A percentile compares a stretch with the other conserved stretches of the same genome.
phyloP scores from a whole-genome alignment of 35 echinoderm and acorn worm species.

The Eucidaris tribuloides region DNA sequence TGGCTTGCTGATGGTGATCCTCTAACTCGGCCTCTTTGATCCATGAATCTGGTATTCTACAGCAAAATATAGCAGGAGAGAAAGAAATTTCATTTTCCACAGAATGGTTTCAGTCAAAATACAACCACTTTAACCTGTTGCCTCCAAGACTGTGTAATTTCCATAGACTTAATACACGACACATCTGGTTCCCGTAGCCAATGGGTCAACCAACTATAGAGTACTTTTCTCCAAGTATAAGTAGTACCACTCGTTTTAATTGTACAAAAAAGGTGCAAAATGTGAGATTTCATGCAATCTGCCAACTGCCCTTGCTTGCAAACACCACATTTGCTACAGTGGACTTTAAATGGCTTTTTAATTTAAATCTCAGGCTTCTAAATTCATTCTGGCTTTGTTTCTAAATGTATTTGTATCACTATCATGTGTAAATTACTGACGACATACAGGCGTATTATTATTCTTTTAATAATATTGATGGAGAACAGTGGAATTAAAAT shows the following conservation, averaged over 20 bases:
- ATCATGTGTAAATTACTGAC: no score
- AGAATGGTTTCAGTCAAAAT: not conserved
- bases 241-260: not conserved
- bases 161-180: no score
- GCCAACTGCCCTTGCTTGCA: not conserved
- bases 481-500: not conserved
- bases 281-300: not conserved
- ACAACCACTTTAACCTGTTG: not conserved
- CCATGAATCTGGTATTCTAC: conserved; percentile 43
- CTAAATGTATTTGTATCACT: no score
- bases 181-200: no score
- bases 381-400: no score
- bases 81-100: not conserved
- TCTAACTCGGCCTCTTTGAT: not conserved
- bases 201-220: no score
- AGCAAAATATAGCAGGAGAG: not conserved
- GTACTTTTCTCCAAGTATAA: not conserved
- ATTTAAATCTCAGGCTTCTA: no score
- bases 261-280: not conserved
- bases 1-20: conserved; percentile 6
- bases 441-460: no score
- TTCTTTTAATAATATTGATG: no score
- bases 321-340: no score
- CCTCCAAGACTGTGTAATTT: no score
- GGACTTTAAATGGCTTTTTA: no score